Evolutionary conservation across 2,888 invertebrate species (phyloP).

Genomic region (Caenorhabditis parvicauda): DNA sequence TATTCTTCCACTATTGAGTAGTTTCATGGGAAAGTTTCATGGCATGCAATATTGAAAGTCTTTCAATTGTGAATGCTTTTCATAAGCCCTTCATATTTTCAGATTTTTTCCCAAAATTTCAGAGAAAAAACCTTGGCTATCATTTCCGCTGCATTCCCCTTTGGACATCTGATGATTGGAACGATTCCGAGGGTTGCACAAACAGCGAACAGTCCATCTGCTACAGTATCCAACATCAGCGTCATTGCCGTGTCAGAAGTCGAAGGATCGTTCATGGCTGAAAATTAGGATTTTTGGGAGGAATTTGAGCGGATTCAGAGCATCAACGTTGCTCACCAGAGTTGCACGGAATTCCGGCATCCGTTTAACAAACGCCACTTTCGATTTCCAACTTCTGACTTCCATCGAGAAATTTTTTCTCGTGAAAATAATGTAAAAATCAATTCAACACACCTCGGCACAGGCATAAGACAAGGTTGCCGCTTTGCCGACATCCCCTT

Average conservation of each 20-base stretch:
- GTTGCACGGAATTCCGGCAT: too few species aligned
- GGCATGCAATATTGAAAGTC: neutral
- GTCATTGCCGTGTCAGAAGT: conserved; percentile 85
- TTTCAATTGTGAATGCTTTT: neutral
- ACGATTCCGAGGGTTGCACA: conserved; percentile 92
- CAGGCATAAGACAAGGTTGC: too few species aligned
- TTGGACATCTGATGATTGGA: conserved; percentile 85
- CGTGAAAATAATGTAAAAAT: too few species aligned
- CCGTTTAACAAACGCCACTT: too few species aligned
- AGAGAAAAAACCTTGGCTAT: conserved; percentile 75
- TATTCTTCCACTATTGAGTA: too few species aligned
- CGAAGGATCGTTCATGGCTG: conserved; percentile 55
- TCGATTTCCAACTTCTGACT: too few species aligned
- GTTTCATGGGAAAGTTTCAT: too few species aligned
- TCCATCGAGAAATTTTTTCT: too few species aligned
- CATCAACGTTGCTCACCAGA: too few species aligned
- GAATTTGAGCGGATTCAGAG: too few species aligned
- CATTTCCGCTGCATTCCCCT: conserved; percentile 96
- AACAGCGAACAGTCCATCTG: conserved; percentile 92
- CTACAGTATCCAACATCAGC: conserved; percentile 85
- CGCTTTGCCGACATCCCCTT: too few species aligned
- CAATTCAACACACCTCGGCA: too few species aligned
- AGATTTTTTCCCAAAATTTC: neutral
- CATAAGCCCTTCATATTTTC: conserved; percentile 1
- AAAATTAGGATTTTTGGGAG: conserved; percentile 78